Percentiles rank a stretch among this genome's conserved stretches.
phyloP scores from a whole-genome alignment of 1,140 invertebrate genomes.

The Drosophila paulistorum region DNA sequence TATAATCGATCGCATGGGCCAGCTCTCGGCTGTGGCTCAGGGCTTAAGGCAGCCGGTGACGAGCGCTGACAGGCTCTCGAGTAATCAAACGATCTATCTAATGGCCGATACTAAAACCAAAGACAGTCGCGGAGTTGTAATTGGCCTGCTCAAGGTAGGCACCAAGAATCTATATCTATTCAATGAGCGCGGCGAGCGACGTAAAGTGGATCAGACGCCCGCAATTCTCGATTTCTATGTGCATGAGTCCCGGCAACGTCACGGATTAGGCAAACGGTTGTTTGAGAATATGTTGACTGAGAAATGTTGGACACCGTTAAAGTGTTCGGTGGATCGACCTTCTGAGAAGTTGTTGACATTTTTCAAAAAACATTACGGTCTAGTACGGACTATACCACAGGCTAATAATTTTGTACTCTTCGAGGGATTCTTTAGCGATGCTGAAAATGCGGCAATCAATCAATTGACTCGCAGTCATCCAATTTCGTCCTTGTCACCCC shows the following conservation, averaged over 20 bases:
- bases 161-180: conserved; percentile 92
- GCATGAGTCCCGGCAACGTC: conserved; percentile 89
- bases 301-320: conserved; percentile 86
- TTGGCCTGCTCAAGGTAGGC: conserved; percentile 92
- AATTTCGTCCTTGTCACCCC: neutral
- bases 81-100: conserved; percentile 39
- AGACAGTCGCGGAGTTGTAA: conserved; percentile 84
- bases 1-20: conserved; percentile 38
- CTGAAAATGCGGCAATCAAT: neutral
- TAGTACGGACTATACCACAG: conserved; percentile 89
- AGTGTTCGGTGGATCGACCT: conserved; percentile 94
- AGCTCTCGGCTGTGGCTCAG: conserved; percentile 42
- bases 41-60: conserved; percentile 30
- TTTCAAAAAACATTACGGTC: conserved; percentile 90
- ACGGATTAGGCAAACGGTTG: conserved; percentile 89
- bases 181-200: conserved; percentile 86
- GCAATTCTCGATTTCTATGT: conserved; percentile 95
- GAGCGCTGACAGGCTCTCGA: neutral
- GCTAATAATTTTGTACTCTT: conserved; percentile 94
- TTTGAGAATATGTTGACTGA: conserved; percentile 91
- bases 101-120: conserved; percentile 79
- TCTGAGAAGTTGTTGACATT: conserved; percentile 93
- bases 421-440: conserved; percentile 88
- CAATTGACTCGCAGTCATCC: neutral
- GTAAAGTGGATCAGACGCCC: conserved; percentile 87